These are phyloP conservation scores for Aphaenogaster rudis DNA, from an alignment of 1,140 invertebrate genomes.

Conservation along the genomic window DNA sequence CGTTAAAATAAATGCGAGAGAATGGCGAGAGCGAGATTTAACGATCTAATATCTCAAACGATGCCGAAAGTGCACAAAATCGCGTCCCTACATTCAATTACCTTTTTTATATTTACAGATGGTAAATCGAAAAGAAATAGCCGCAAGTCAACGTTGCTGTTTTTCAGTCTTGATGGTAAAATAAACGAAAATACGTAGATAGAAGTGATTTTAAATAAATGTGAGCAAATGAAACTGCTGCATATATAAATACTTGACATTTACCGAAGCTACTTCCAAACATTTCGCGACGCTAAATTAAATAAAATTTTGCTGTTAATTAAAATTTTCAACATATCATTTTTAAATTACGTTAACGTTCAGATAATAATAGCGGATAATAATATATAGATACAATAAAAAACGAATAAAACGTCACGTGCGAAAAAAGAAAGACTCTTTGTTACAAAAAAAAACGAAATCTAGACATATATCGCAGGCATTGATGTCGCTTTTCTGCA, in stretches of 20 bases:
- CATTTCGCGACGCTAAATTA: not conserved
- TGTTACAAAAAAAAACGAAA: not conserved
- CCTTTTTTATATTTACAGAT: not conserved
- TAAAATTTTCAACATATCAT: not conserved
- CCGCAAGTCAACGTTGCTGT: not conserved
- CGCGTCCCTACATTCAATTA: not conserved
- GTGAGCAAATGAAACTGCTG: not conserved
- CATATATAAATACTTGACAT: no score
- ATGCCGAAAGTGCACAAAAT: not conserved
- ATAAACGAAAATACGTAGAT: not conserved
- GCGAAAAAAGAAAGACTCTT: not conserved
- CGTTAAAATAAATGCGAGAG: not conserved
- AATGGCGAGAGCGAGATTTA: not conserved
- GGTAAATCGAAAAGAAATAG: not conserved
- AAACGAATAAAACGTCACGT: not conserved
- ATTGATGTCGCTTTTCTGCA: conserved; percentile 31
- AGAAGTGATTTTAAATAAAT: not conserved
- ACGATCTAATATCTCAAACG: not conserved
- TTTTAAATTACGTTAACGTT: not conserved
- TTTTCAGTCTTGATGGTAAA: not conserved
- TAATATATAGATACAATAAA: not conserved
- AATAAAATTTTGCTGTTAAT: not conserved
- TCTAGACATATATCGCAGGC: not conserved
- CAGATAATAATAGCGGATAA: not conserved
- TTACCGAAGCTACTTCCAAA: not conserved